These are phyloP conservation scores for Semnornis frantzii DNA, from an alignment of 2,113 vertebrate species.

Conservation along the genomic window DNA sequence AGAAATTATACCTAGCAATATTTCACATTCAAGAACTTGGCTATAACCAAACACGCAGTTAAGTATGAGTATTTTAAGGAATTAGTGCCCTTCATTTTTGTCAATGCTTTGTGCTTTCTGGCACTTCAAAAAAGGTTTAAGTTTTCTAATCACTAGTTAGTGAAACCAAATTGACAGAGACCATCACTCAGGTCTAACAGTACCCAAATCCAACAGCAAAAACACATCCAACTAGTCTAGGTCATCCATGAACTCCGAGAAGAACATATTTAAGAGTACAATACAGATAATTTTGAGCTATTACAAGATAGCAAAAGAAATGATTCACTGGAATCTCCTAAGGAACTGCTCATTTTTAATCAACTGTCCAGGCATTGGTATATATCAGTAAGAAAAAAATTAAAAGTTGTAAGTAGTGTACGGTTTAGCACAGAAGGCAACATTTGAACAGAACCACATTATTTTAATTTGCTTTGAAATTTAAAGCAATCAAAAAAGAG, in stretches of 20 bases:
- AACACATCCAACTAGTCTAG: background rate
- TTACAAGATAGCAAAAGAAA: background rate
- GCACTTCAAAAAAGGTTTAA: rapidly evolving
- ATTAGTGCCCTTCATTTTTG: background rate
- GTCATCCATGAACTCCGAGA: background rate
- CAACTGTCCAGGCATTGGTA: background rate
- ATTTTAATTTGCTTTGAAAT: conserved; percentile 73
- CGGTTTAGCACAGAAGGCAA: conserved; percentile 12
- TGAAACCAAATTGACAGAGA: background rate
- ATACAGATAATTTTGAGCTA: background rate
- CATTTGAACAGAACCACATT: conserved; percentile 46
- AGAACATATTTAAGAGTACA: background rate
- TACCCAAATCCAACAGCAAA: background rate
- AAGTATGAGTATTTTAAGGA: background rate
- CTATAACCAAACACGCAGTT: background rate
- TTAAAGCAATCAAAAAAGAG: conserved; percentile 68
- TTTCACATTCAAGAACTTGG: background rate
- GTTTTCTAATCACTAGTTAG: background rate
- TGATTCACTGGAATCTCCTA: background rate
- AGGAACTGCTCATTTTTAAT: conserved; percentile 16
- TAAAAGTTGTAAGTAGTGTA: background rate
- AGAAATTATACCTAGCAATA: rapidly evolving
- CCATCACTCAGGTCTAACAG: background rate
- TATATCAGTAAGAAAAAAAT: background rate
- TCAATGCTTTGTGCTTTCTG: background rate